phyloP scores from a whole-genome alignment of 2,888 invertebrate genomes.

The Blera fallax region DNA sequence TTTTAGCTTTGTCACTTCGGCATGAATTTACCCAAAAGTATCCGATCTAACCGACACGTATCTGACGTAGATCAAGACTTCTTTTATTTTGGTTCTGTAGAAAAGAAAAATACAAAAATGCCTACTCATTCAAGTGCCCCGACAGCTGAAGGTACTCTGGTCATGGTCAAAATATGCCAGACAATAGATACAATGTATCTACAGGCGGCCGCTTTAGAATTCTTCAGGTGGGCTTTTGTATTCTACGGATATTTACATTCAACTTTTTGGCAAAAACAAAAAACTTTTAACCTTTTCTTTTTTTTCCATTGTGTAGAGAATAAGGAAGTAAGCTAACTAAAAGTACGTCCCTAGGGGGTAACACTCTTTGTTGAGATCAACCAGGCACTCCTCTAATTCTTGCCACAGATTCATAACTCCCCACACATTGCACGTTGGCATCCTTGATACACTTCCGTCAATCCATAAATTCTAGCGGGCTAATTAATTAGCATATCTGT shows the following conservation, averaged over 20 bases:
- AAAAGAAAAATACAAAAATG: constrained; percentile 25
- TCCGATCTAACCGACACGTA: neutral
- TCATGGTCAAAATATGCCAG: constrained; percentile 43
- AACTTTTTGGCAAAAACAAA: neutral
- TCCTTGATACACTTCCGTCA: constrained; percentile 71
- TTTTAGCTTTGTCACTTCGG: constrained; percentile 44
- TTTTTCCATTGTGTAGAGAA: constrained; percentile 22
- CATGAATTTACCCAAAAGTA: constrained; percentile 15
- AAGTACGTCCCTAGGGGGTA: neutral
- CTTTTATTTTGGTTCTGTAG: constrained; percentile 36
- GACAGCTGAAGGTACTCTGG: constrained; percentile 64
- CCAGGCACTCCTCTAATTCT: constrained; percentile 55
- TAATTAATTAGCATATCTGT: constrained; percentile 65
- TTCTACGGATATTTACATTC: constrained; percentile 18
- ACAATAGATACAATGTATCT: constrained; percentile 21
- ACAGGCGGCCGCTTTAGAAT: constrained; percentile 18
- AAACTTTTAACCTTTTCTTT: neutral
- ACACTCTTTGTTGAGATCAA: constrained; percentile 11
- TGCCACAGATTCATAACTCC: constrained; percentile 31
- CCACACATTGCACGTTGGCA: constrained; percentile 26
- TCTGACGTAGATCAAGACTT: constrained; percentile 35
- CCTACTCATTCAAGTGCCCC: constrained; percentile 43
- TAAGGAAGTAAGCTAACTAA: constrained; percentile 29
- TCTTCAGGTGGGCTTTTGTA: constrained; percentile 23
- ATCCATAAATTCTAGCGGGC: constrained; percentile 58